These are phyloP conservation scores for Ethmia dodecea DNA, from an alignment of 2,888 invertebrate genomes.

Conservation along the genomic window DNA sequence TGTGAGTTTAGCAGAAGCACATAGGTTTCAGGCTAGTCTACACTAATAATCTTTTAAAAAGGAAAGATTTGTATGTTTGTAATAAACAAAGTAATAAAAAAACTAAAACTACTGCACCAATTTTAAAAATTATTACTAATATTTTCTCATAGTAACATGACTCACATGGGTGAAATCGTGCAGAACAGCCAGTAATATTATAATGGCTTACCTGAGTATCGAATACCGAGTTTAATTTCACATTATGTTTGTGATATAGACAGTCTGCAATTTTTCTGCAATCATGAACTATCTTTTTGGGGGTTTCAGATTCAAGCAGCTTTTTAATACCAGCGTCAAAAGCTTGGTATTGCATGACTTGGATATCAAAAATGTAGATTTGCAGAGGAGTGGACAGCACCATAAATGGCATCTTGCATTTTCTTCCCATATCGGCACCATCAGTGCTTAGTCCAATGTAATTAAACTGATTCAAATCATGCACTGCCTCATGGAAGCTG, in stretches of 20 bases:
- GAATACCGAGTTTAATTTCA: constrained; percentile 76
- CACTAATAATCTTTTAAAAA: too few species aligned
- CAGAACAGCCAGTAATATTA: too few species aligned
- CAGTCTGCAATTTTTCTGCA: constrained; percentile 77
- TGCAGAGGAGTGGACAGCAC: constrained; percentile 61
- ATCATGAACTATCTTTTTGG: constrained; percentile 79
- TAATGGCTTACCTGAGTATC: constrained; percentile 70
- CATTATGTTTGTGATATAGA: constrained; percentile 75
- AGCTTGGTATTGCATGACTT: constrained; percentile 66
- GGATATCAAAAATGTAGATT: constrained; percentile 70
- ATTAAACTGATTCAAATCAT: constrained; percentile 48
- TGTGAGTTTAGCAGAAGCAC: too few species aligned
- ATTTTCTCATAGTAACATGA: too few species aligned
- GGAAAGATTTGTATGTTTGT: too few species aligned
- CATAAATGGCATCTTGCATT: constrained; percentile 68
- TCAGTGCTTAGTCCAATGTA: constrained; percentile 61
- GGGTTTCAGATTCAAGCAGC: constrained; percentile 55
- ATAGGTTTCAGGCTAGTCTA: too few species aligned
- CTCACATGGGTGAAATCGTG: too few species aligned
- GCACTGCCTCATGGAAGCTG: constrained; percentile 56
- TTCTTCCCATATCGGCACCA: constrained; percentile 68
- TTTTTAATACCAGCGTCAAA: constrained; percentile 70
- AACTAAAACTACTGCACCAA: too few species aligned
- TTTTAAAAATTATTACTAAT: too few species aligned
- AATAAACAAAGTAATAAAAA: too few species aligned